Evolutionary conservation across 1,140 invertebrate species (phyloP).

Genomic region (Acyrthosiphon pisum): DNA sequence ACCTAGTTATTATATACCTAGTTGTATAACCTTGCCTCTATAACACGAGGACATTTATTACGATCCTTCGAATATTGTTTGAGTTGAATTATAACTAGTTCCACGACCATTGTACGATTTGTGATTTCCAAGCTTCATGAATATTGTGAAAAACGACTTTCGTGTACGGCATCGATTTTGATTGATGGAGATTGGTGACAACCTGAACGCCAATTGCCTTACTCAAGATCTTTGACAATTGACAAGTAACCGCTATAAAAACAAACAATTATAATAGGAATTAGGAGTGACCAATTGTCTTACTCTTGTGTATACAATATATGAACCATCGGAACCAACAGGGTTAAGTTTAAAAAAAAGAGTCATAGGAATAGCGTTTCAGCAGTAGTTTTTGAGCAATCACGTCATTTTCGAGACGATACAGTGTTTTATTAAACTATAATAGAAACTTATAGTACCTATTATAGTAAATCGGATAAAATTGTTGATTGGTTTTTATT

Average conservation of each 20-base stretch:
- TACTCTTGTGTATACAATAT: too few relatives aligned
- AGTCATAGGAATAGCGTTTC: neutral
- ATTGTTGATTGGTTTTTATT: neutral
- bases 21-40: neutral
- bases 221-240: too few relatives aligned
- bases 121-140: neutral
- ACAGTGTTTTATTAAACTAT: neutral
- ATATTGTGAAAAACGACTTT: too few relatives aligned
- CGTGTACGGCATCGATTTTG: neutral
- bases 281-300: neutral
- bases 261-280: neutral
- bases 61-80: neutral
- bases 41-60: neutral
- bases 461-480: neutral
- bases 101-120: neutral
- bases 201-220: neutral
- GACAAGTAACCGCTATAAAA: neutral
- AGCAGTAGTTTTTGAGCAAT: neutral
- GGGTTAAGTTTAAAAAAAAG: neutral
- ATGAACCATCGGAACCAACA: neutral
- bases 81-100: neutral
- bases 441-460: neutral
- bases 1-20: neutral
- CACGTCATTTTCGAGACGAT: too few relatives aligned
- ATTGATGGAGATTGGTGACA: neutral